Conservation (phyloP, 2,797 vertebrate species). For the Eleutherodactylus coqui region DNA sequence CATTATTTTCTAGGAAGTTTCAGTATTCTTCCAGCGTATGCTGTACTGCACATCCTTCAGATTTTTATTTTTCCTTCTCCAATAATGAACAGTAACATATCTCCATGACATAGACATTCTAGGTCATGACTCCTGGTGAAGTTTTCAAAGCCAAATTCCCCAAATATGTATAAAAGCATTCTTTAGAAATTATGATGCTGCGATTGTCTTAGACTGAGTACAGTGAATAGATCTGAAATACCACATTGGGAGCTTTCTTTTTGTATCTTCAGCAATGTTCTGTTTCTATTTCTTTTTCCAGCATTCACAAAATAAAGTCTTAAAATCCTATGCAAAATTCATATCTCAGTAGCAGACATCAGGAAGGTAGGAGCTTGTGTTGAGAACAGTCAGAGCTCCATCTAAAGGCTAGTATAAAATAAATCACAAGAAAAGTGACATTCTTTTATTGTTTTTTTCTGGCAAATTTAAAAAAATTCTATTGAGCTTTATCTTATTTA, state of each 20-base stretch:
- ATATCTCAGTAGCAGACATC: not conserved
- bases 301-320: conserved; percentile 4
- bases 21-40: no score
- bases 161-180: not conserved
- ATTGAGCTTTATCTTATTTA: no score
- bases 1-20: no score
- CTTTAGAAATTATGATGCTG: not conserved
- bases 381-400: conserved; percentile 44
- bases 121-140: not conserved
- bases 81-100: no score
- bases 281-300: not conserved
- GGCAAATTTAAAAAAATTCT: not conserved
- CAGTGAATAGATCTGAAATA: not conserved
- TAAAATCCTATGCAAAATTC: conserved; percentile 19
- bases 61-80: no score
- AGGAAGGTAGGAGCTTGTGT: not conserved
- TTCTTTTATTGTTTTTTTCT: not conserved
- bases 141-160: not conserved
- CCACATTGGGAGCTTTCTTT: not conserved
- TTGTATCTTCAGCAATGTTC: not conserved
- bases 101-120: not conserved
- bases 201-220: not conserved
- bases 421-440: not conserved
- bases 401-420: conserved; percentile 27
- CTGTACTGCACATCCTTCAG: no score